Base-by-base conservation (phyloP, 2,797 vertebrate species). In the Rhabdomys pumilio region DNA sequence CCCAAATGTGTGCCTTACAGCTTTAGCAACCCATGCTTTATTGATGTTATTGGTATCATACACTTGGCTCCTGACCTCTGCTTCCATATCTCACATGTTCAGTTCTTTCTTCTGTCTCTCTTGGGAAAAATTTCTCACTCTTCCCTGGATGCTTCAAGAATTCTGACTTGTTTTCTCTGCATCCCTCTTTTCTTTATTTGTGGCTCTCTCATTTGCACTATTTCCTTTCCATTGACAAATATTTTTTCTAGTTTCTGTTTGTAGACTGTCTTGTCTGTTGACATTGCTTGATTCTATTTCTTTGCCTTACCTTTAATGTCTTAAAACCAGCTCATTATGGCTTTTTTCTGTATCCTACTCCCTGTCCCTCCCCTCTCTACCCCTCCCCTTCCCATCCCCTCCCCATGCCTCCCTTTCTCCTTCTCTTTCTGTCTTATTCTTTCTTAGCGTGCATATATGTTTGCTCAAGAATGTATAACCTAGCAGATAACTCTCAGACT, bases 81-180 rank as follows among this genome's bases (percentile, higher is more conserved):
- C 50, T 22, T 83, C 44, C 59, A 0, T 59, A 50, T 83, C 84
- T 77, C 47, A 47, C 47, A 17, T 72, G 19, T 89, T 95, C 93
- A 38, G 12, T 83, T 73, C 9, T 93, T 53, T 95, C 12, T 86
- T 63, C n/a, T 31, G 5, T 90, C 7, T 94, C 86, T 96, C 29
- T 41, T 65, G 34, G 67, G 26, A 76, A 11, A 63, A 63, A 5
- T 26, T 91, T 72, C 83, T 4, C 26, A 24, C 31, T 82, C 53
- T 90, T 83, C 38, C 26, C 34, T 73, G 3, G 44, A 24, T 65
- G 10, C 79, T 87, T 38, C 34, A 63, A 53, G 84, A 11, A 50
- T 81, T 53, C 41, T 81, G 65, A 34, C 72, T 26, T 53, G 57
- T 22, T 8, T 24, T 50, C 63, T 50, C 83, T 24, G 13, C n/a